Percentiles rank a stretch among this genome's conserved stretches.
Conservation (phyloP, 1,140 invertebrate species). For the Ceratina calcarata region DNA sequence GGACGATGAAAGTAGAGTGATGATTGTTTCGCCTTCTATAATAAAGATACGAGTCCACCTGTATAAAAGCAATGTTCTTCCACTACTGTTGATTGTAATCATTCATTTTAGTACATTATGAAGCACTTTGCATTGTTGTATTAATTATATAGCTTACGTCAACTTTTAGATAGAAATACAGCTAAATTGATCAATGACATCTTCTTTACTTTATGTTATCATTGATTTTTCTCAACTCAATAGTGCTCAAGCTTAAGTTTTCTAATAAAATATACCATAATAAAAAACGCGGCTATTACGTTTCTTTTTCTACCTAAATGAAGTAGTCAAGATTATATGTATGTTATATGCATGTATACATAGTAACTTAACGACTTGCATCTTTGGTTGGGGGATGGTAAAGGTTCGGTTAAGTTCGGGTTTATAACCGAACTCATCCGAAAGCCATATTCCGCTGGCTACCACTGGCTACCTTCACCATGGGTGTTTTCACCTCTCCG, state of each 20-base stretch:
- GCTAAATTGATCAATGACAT: background rate
- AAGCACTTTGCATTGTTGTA: background rate
- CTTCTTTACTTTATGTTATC: background rate
- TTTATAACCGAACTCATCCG: constrained; percentile 25
- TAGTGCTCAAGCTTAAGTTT: background rate
- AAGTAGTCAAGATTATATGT: background rate
- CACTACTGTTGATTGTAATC: background rate
- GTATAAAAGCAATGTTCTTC: background rate
- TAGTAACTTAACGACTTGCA: constrained; percentile 19
- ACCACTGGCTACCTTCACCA: constrained; percentile 58
- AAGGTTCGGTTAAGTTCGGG: constrained; percentile 48
- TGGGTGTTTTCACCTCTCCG: constrained; percentile 65
- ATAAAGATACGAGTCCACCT: background rate
- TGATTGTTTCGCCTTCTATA: background rate
- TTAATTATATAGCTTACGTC: background rate
- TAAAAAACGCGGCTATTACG: background rate
- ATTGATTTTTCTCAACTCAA: background rate
- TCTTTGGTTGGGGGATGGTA: constrained; percentile 25
- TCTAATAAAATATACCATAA: background rate
- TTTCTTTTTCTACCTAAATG: background rate
- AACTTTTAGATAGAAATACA: background rate
- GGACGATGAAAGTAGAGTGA: background rate
- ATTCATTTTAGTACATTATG: background rate
- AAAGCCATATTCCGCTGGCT: constrained; percentile 48
- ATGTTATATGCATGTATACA: background rate